Percentiles rank a stretch among this genome's conserved stretches.
Evolutionary conservation across 2,113 vertebrate genomes (phyloP).

Genomic region (Tachysurus fulvidraco): DNA sequence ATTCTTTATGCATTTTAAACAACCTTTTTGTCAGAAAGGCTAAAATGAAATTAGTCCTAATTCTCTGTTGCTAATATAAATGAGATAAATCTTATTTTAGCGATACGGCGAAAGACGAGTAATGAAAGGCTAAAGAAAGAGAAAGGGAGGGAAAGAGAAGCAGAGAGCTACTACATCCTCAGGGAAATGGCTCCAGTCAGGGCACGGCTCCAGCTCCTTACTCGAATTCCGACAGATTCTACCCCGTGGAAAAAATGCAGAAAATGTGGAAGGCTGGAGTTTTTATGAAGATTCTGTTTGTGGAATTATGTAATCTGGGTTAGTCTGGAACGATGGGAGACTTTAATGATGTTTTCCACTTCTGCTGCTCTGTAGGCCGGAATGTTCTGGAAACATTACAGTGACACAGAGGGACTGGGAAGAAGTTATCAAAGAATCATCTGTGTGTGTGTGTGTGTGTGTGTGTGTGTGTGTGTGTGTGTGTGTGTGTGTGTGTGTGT

Average conservation of each 20-base stretch:
- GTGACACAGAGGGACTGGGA: background rate
- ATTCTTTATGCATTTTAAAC: background rate
- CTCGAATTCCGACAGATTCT: slow-evolving; percentile 48
- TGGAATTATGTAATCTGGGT: slow-evolving; percentile 62
- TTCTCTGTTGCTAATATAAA: background rate
- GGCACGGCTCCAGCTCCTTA: slow-evolving; percentile 58
- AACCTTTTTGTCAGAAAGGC: background rate
- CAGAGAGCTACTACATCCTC: slow-evolving; percentile 54
- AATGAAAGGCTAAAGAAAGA: background rate
- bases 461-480: background rate
- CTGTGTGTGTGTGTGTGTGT: background rate
- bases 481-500: slow-evolving; percentile 1
- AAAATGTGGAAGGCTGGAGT: slow-evolving; percentile 59
- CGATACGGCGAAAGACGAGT: background rate
- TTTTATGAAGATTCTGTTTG: slow-evolving; percentile 41
- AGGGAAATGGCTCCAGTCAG: slow-evolving; percentile 54
- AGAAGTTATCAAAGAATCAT: background rate
- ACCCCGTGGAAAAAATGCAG: slow-evolving; percentile 63
- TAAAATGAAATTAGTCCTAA: background rate
- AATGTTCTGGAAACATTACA: slow-evolving; percentile 42
- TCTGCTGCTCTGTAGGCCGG: slow-evolving; percentile 38
- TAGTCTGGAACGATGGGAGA: slow-evolving; percentile 43
- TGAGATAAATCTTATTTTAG: background rate
- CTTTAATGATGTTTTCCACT: slow-evolving; percentile 56
- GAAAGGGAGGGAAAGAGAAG: background rate